Percentiles rank a stretch among this genome's conserved stretches.
phyloP scores from a whole-genome alignment of 1,140 invertebrate genomes.

The Drosophila triauraria region DNA sequence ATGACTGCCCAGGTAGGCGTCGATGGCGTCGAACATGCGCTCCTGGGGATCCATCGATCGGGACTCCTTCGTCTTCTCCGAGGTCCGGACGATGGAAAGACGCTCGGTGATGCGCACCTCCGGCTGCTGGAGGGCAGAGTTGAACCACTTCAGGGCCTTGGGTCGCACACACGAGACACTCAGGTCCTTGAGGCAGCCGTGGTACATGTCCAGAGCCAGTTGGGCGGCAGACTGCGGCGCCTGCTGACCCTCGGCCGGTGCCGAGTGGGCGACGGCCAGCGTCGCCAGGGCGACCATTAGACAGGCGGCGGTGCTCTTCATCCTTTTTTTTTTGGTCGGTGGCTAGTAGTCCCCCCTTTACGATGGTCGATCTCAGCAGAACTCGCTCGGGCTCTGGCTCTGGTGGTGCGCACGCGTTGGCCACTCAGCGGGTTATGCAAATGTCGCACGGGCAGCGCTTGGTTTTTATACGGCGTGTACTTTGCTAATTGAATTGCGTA shows the following conservation, averaged over 20 bases:
- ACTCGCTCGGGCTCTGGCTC: slow-evolving; percentile 23
- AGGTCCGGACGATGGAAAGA: slow-evolving; percentile 88
- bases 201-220: slow-evolving; percentile 88
- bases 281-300: slow-evolving; percentile 59
- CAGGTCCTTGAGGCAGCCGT: slow-evolving; percentile 88
- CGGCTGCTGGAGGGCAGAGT: slow-evolving; percentile 88
- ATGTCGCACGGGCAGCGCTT: slow-evolving; percentile 62
- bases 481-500: slow-evolving; percentile 84
- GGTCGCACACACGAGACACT: slow-evolving; percentile 90
- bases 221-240: slow-evolving; percentile 86
- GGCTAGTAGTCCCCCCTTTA: neutral
- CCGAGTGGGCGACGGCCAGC: slow-evolving; percentile 50
- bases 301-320: slow-evolving; percentile 55
- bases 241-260: slow-evolving; percentile 37
- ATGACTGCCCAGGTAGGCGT: slow-evolving; percentile 88
- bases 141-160: slow-evolving; percentile 90
- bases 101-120: slow-evolving; percentile 91
- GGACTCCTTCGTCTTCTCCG: slow-evolving; percentile 64
- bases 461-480: slow-evolving; percentile 82
- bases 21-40: slow-evolving; percentile 88
- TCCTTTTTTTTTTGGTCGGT: slow-evolving; percentile 49
- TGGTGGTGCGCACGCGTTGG: slow-evolving; percentile 70
- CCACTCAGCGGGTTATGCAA: slow-evolving; percentile 83
- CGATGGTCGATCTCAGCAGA: neutral
- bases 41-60: slow-evolving; percentile 53